Conservation (phyloP, 1,140 invertebrate genomes). For the Apis mellifera region Amel_HAv3.1 CM009936.2:9644501-9645000, state of each 20-base stretch:
- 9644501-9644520: no score
- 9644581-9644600: no score
- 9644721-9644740: neutral
- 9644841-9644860: constrained; percentile 64
- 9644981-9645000: constrained; percentile 44
- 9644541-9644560: no score
- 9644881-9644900: constrained; percentile 58
- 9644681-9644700: neutral
- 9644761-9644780: constrained; percentile 60
- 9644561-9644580: no score
- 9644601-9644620: neutral
- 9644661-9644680: neutral
- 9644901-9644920: constrained; percentile 63
- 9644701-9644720: neutral
- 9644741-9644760: constrained; percentile 47
- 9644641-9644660: neutral
- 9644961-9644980: constrained; percentile 17
- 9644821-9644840: constrained; percentile 45
- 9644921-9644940: constrained; percentile 53
- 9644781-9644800: constrained; percentile 48
- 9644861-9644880: constrained; percentile 66
- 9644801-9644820: constrained; percentile 65
- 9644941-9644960: constrained; percentile 11
- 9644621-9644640: neutral
- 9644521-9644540: no score